These are phyloP conservation scores for Coronaproctus castanopsis DNA, from an alignment of 2,888 invertebrate species.

Conservation along the genomic window DNA sequence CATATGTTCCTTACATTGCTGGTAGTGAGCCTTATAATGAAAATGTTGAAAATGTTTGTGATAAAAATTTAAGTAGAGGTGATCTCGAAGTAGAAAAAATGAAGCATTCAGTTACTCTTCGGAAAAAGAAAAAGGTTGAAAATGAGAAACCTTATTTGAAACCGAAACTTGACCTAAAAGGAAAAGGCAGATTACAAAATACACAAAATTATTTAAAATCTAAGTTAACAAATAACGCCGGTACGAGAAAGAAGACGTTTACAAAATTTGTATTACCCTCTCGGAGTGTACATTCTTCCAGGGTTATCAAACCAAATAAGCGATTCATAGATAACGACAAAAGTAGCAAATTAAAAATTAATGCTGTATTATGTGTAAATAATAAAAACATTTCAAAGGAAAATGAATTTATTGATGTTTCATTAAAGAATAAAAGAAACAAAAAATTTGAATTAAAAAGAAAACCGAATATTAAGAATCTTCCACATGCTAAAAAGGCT, in stretches of 20 bases:
- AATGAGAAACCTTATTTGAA: not conserved
- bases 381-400: too few species aligned
- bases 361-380: not conserved
- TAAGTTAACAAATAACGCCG: not conserved
- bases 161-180: not conserved
- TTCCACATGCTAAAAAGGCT: too few species aligned
- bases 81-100: not conserved
- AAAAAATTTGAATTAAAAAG: too few species aligned
- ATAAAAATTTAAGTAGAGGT: not conserved
- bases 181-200: not conserved
- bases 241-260: not conserved
- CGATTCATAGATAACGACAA: slow-evolving; percentile 46
- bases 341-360: slow-evolving; percentile 20
- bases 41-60: not conserved
- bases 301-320: slow-evolving; percentile 74
- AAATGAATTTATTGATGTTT: not conserved
- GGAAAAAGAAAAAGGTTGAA: not conserved
- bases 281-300: slow-evolving; percentile 62
- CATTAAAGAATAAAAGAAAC: not conserved
- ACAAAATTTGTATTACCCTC: slow-evolving; percentile 58
- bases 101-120: not conserved
- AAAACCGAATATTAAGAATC: too few species aligned
- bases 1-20: not conserved
- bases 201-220: not conserved
- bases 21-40: not conserved